Evolutionary conservation across 2,797 vertebrate species (phyloP).

Genomic region (Sebastes alutus): DNA sequence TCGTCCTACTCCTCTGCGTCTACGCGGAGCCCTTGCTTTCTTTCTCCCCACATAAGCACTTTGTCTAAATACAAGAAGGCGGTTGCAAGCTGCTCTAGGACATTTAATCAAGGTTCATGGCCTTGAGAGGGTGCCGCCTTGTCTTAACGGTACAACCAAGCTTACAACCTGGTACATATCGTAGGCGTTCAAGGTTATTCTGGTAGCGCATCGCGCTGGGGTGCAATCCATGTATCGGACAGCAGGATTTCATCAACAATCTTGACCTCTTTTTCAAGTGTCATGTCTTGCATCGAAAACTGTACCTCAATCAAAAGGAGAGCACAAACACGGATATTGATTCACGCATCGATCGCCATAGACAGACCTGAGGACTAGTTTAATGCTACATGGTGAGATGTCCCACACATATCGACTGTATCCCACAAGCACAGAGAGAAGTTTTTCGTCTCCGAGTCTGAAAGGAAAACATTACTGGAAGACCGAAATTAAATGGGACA

Average conservation of each 20-base stretch:
- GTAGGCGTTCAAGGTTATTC: neutral
- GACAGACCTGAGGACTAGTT: neutral
- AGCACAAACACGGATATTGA: neutral
- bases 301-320: neutral
- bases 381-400: neutral
- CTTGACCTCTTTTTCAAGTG: neutral
- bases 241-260: neutral
- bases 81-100: constrained; percentile 12
- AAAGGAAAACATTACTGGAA: neutral
- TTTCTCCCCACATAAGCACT: constrained; percentile 17
- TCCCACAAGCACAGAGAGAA: neutral
- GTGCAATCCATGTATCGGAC: neutral
- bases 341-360: neutral
- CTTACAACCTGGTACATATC: neutral
- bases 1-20: neutral
- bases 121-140: neutral
- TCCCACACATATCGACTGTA: neutral
- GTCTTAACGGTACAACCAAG: neutral
- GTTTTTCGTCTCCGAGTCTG: neutral
- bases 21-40: neutral
- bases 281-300: neutral
- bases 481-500: neutral
- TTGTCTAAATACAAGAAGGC: constrained; percentile 39
- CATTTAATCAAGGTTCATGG: constrained; percentile 38
- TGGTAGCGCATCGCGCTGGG: neutral